Evolutionary conservation across 2,113 vertebrate species (phyloP).

Genomic region (Stegostoma tigrinum): DNA sequence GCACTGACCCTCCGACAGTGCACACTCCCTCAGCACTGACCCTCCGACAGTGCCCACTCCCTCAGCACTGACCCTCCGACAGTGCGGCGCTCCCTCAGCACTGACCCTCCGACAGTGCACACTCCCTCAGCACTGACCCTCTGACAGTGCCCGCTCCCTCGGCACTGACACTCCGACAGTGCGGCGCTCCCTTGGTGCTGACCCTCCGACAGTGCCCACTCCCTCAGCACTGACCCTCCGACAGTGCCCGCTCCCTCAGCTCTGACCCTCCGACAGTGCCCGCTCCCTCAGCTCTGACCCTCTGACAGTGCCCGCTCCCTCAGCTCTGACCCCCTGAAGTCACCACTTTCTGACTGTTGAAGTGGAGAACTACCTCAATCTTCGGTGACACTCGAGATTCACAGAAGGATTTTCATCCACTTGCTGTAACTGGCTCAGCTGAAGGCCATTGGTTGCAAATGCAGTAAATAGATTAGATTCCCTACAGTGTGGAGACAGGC

Average conservation of each 20-base stretch:
- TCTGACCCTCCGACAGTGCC: background rate
- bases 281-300: background rate
- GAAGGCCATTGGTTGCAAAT: background rate
- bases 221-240: background rate
- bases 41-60: background rate
- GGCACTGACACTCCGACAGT: background rate
- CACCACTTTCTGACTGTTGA: background rate
- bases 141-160: background rate
- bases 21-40: background rate
- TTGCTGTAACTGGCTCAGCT: background rate
- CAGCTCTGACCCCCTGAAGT: background rate
- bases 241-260: background rate
- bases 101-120: background rate
- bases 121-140: background rate
- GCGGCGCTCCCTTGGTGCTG: background rate
- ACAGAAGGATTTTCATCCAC: rapidly evolving
- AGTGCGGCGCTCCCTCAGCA: background rate
- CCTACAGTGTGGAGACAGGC: too few relatives aligned
- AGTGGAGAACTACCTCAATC: background rate
- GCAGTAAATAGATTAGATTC: too few relatives aligned
- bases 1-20: background rate
- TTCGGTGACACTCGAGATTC: background rate
- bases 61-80: background rate
- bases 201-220: background rate
- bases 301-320: background rate